phyloP scores from a whole-genome alignment of 2,797 vertebrate species.

The Enteromius argenteus region DNA sequence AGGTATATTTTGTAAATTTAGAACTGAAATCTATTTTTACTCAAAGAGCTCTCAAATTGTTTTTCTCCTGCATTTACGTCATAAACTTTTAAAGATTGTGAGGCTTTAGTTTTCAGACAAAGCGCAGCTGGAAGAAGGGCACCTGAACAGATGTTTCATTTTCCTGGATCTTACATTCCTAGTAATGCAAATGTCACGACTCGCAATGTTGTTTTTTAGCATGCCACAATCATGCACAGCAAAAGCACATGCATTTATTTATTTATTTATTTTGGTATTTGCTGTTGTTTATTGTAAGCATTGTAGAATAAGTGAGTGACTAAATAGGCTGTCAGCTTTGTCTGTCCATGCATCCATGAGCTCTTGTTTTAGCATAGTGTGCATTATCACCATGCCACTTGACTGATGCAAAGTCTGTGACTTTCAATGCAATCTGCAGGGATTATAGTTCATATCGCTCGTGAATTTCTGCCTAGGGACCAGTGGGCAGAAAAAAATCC shows the following conservation, averaged over 20 bases:
- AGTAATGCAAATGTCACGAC: slow-evolving; percentile 29
- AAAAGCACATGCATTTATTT: neutral
- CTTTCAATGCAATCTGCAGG: slow-evolving; percentile 70
- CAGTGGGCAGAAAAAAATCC: slow-evolving; percentile 67
- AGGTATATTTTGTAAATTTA: neutral
- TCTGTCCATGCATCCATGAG: neutral
- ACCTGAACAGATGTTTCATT: slow-evolving; percentile 53
- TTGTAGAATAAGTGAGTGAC: neutral
- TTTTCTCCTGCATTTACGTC: slow-evolving; percentile 17
- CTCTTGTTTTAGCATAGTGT: neutral
- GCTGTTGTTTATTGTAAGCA: neutral
- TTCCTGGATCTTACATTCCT: slow-evolving; percentile 49
- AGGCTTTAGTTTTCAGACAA: slow-evolving; percentile 17
- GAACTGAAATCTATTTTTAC: slow-evolving; percentile 12
- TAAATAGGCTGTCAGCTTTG: neutral
- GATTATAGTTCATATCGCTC: slow-evolving; percentile 67
- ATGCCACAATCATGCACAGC: neutral
- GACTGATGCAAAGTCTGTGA: slow-evolving; percentile 44
- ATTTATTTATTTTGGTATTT: neutral
- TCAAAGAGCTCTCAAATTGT: neutral
- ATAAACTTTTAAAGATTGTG: slow-evolving; percentile 3
- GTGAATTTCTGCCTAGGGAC: slow-evolving; percentile 58
- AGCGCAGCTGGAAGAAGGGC: neutral
- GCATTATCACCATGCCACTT: slow-evolving; percentile 22
- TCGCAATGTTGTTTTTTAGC: neutral